These are phyloP conservation scores for Hirtodrosophila duncani DNA, from an alignment of 2,888 invertebrate species.

Conservation along the genomic window DNA sequence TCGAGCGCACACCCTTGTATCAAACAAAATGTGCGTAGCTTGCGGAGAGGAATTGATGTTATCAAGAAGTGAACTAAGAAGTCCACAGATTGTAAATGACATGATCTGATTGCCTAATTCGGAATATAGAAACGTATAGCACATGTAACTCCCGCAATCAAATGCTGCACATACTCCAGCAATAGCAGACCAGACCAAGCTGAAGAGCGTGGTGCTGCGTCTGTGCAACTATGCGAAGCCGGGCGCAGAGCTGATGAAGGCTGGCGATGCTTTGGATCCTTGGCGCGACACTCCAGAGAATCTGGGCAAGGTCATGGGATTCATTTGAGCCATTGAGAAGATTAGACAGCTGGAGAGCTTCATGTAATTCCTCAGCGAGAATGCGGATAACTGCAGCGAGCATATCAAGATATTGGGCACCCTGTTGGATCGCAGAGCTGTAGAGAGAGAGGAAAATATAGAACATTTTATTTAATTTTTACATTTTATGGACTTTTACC, in stretches of 20 bases:
- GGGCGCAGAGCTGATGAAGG: too few relatives aligned
- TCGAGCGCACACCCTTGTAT: slow-evolving; percentile 19
- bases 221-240: slow-evolving; percentile 53
- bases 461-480: too few relatives aligned
- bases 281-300: slow-evolving; percentile 58
- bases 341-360: slow-evolving; percentile 72
- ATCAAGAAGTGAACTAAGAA: too few relatives aligned
- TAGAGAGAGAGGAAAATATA: too few relatives aligned
- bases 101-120: too few relatives aligned
- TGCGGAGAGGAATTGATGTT: too few relatives aligned
- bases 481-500: too few relatives aligned
- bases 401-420: slow-evolving; percentile 70
- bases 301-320: slow-evolving; percentile 51
- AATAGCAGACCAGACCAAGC: slow-evolving; percentile 59
- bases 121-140: too few relatives aligned
- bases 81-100: too few relatives aligned
- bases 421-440: slow-evolving; percentile 51
- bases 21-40: slow-evolving; percentile 29
- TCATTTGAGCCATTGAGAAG: slow-evolving; percentile 61
- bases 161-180: slow-evolving; percentile 61
- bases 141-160: too few relatives aligned
- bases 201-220: slow-evolving; percentile 57
- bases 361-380: slow-evolving; percentile 66
- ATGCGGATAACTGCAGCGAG: slow-evolving; percentile 71
- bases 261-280: slow-evolving; percentile 41